phyloP scores from a whole-genome alignment of 2,888 invertebrate genomes.

The Apotomis capreana region DNA sequence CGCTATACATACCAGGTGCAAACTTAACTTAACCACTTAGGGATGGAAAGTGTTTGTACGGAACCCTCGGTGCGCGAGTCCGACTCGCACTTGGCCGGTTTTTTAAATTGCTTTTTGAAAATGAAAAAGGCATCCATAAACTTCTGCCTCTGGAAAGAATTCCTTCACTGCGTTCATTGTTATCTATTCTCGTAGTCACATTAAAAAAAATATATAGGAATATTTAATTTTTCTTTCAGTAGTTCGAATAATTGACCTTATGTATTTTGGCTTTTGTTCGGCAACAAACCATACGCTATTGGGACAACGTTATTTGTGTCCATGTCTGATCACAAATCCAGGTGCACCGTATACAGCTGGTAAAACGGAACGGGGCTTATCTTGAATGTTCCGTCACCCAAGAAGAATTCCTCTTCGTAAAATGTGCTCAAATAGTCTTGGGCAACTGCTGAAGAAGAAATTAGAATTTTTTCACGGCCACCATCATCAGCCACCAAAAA shows the following conservation, averaged over 20 bases:
- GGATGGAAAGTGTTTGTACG: too few relatives aligned
- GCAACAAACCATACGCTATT: conserved; percentile 35
- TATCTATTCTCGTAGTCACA: neutral
- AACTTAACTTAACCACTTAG: too few relatives aligned
- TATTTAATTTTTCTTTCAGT: neutral
- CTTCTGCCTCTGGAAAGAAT: neutral
- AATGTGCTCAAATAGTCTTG: conserved; percentile 3
- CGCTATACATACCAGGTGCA: too few relatives aligned
- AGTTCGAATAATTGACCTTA: conserved; percentile 10
- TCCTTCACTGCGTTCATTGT: conserved; percentile 2
- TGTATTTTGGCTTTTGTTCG: conserved; percentile 36
- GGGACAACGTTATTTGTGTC: conserved; percentile 33
- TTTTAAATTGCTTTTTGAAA: neutral
- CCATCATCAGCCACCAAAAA: neutral
- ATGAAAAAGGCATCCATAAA: neutral
- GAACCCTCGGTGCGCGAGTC: too few relatives aligned
- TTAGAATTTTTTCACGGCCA: conserved; percentile 5
- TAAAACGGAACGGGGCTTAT: neutral
- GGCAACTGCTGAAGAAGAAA: conserved; percentile 4
- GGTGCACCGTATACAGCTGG: conserved; percentile 2
- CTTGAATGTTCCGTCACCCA: conserved; percentile 4
- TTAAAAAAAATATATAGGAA: neutral
- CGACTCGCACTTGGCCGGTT: too few relatives aligned
- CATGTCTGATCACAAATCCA: neutral
- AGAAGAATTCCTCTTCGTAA: conserved; percentile 2